phyloP scores from a whole-genome alignment of 2,888 invertebrate species.

The Dicyrtoma fusca region DNA sequence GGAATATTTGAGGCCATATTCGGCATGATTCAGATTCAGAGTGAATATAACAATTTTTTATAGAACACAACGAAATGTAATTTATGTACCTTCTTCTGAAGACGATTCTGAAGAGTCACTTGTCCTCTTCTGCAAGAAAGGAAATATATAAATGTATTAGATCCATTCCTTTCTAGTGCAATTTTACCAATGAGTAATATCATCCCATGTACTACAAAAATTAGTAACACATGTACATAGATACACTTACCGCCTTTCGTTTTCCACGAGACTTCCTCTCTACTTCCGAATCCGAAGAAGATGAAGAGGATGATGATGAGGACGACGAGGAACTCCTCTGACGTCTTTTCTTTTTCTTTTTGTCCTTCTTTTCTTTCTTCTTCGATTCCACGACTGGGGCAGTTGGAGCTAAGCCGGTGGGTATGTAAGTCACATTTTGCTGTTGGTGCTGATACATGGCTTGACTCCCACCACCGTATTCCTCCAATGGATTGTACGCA shows the following conservation, averaged over 20 bases:
- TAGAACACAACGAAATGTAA: neutral
- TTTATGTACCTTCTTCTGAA: slow-evolving; percentile 49
- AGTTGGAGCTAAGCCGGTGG: neutral
- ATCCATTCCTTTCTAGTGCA: too few species aligned
- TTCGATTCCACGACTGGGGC: slow-evolving; percentile 19
- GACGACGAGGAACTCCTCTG: slow-evolving; percentile 53
- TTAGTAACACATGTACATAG: too few species aligned
- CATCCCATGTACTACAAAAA: too few species aligned
- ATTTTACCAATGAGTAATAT: too few species aligned
- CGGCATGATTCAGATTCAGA: neutral
- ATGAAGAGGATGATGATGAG: slow-evolving; percentile 53
- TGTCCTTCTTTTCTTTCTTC: slow-evolving; percentile 50
- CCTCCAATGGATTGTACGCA: slow-evolving; percentile 8
- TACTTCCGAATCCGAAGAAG: slow-evolving; percentile 47
- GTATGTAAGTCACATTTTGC: slow-evolving; percentile 18
- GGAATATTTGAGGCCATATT: neutral
- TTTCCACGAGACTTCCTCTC: slow-evolving; percentile 42
- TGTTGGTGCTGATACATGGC: neutral
- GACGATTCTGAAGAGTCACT: slow-evolving; percentile 51
- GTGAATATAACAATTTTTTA: neutral
- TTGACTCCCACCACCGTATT: slow-evolving; percentile 16
- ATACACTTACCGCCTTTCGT: slow-evolving; percentile 24
- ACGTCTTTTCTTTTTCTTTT: slow-evolving; percentile 51
- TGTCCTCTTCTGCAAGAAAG: slow-evolving; percentile 40
- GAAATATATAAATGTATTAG: neutral